These are phyloP conservation scores for Protosalanx chinensis DNA, from an alignment of 2,797 vertebrate genomes.

Conservation along the genomic window DNA sequence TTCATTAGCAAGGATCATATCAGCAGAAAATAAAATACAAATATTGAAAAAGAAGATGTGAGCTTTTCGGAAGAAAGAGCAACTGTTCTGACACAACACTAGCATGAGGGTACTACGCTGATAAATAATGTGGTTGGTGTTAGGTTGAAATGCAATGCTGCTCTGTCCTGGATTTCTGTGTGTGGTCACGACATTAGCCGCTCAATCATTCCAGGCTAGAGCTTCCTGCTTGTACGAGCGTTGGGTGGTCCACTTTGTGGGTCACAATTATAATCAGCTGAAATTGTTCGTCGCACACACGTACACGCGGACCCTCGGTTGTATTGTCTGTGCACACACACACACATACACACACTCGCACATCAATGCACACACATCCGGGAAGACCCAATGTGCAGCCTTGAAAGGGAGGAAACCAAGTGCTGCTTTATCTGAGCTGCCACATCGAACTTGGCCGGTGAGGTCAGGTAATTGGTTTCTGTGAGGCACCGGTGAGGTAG, in stretches of 20 bases:
- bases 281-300: not conserved
- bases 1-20: conserved; percentile 43
- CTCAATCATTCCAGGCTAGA: conserved; percentile 41
- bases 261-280: conserved; percentile 35
- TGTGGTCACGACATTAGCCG: conserved; percentile 30
- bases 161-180: conserved; percentile 8
- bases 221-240: conserved; percentile 61
- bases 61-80: no score
- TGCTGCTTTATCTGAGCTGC: not conserved
- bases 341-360: not conserved
- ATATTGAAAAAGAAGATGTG: not conserved
- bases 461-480: not conserved
- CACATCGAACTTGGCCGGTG: not conserved
- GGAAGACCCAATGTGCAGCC: conserved; percentile 1
- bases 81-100: conserved; percentile 13
- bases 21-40: not conserved
- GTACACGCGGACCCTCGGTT: not conserved
- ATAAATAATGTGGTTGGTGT: conserved; percentile 45
- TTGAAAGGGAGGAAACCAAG: conserved; percentile 17
- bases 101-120: conserved; percentile 6
- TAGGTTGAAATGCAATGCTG: conserved; percentile 40
- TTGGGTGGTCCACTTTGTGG: conserved; percentile 32
- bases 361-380: not conserved
- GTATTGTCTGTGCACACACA: not conserved
- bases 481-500: conserved; percentile 36